Conservation (phyloP, 2,797 vertebrate genomes). For the Orientallactaga sibirica region DNA sequence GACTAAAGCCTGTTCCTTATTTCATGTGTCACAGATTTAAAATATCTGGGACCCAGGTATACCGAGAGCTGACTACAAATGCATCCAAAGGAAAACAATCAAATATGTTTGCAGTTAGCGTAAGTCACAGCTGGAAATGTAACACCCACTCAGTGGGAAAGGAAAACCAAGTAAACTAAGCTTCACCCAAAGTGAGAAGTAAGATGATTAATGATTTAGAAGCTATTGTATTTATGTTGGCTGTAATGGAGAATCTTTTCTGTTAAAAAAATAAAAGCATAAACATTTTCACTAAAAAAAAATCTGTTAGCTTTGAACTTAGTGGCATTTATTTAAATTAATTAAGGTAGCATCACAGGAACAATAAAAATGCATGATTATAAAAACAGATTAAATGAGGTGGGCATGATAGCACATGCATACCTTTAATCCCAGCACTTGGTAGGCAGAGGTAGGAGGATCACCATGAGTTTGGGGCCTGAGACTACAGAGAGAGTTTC, state of each 20-base stretch:
- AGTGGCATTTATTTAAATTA: slow-evolving; percentile 52
- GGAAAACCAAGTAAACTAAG: not conserved
- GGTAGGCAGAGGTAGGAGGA: too few species aligned
- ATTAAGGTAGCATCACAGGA: slow-evolving; percentile 49
- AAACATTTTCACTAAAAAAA: slow-evolving; percentile 13
- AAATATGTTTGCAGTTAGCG: slow-evolving; percentile 55
- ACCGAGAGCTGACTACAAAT: not conserved
- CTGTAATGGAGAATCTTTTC: slow-evolving; percentile 59
- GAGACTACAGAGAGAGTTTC: too few species aligned
- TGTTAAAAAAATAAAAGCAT: slow-evolving; percentile 38
- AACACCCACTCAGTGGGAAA: slow-evolving; percentile 25
- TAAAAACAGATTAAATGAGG: too few species aligned
- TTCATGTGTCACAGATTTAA: slow-evolving; percentile 55
- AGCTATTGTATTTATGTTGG: slow-evolving; percentile 43
- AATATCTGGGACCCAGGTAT: not conserved
- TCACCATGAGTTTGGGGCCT: too few species aligned
- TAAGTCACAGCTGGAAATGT: slow-evolving; percentile 42
- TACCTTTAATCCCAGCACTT: not conserved
- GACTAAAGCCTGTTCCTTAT: not conserved
- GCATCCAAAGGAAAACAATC: not conserved
- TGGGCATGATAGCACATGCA: not conserved
- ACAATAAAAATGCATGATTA: slow-evolving; percentile 25
- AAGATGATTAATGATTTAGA: slow-evolving; percentile 27
- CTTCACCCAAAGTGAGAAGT: slow-evolving; percentile 30
- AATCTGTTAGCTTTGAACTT: slow-evolving; percentile 33